Conservation (phyloP, 2,113 vertebrate genomes). For the Charadrius vociferus region DNA sequence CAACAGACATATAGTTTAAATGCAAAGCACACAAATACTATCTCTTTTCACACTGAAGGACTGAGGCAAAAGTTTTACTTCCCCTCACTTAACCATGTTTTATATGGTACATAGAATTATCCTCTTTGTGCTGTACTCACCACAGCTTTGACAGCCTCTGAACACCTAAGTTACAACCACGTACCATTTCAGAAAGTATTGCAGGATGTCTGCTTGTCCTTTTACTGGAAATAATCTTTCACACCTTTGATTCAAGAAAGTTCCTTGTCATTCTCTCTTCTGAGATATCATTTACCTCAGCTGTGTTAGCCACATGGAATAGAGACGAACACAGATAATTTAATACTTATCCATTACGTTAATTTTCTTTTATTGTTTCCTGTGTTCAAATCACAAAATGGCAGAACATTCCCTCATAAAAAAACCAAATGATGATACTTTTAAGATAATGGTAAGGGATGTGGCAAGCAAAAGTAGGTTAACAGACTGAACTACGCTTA, state of each 20-base stretch:
- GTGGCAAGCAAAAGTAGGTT: constrained; percentile 25
- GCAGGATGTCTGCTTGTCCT: not conserved
- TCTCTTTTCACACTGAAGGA: not conserved
- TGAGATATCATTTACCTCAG: not conserved
- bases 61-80: not conserved
- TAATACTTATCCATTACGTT: not conserved
- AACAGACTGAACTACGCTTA: not conserved
- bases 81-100: not conserved
- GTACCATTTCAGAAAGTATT: not conserved
- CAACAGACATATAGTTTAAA: not conserved
- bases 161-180: not conserved
- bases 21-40: not conserved
- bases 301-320: not conserved
- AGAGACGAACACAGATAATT: not conserved
- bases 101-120: not conserved
- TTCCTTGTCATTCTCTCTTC: not conserved
- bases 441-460: not conserved
- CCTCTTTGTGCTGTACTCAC: not conserved
- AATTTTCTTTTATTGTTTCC: constrained; percentile 4
- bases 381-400: not conserved
- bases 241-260: not conserved
- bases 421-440: not conserved
- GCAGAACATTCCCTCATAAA: not conserved
- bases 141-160: not conserved
- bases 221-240: not conserved